These are phyloP conservation scores for Blastomussa wellsi DNA, from an alignment of 92 coral and sea anemone species.

Conservation along the genomic window DNA sequence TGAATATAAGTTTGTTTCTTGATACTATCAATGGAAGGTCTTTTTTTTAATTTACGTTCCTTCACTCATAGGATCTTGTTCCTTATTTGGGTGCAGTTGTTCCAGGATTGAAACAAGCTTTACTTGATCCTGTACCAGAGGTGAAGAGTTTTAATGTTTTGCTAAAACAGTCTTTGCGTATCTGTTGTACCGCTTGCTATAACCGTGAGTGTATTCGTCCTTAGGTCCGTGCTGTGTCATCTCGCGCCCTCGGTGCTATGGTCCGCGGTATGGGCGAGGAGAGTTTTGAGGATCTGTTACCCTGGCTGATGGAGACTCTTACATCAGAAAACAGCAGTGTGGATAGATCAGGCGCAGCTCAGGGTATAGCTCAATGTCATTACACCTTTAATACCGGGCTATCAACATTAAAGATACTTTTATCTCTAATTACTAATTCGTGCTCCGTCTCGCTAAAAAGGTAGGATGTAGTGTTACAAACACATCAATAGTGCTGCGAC, in stretches of 20 bases:
- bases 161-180: background rate
- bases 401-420: background rate
- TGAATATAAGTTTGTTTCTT: background rate
- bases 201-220: background rate
- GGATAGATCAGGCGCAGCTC: conserved; percentile 98
- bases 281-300: conserved; percentile 87
- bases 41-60: background rate
- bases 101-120: conserved; percentile 94
- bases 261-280: conserved; percentile 99
- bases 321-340: conserved; percentile 98
- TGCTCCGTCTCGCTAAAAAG: no score
- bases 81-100: conserved; percentile 90
- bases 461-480: no score
- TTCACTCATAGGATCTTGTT: conserved; percentile 76
- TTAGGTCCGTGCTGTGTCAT: conserved; percentile 92
- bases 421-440: no score
- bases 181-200: background rate
- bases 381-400: background rate
- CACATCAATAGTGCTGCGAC: no score
- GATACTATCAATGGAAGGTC: background rate
- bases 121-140: conserved; percentile 98
- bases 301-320: conserved; percentile 97
- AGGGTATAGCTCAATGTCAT: conserved; percentile 72
- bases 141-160: conserved; percentile 31
- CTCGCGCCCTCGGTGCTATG: conserved; percentile 98